These are phyloP conservation scores for Callopanchax toddi DNA, from an alignment of 2,113 vertebrate species.

Conservation along the genomic window DNA sequence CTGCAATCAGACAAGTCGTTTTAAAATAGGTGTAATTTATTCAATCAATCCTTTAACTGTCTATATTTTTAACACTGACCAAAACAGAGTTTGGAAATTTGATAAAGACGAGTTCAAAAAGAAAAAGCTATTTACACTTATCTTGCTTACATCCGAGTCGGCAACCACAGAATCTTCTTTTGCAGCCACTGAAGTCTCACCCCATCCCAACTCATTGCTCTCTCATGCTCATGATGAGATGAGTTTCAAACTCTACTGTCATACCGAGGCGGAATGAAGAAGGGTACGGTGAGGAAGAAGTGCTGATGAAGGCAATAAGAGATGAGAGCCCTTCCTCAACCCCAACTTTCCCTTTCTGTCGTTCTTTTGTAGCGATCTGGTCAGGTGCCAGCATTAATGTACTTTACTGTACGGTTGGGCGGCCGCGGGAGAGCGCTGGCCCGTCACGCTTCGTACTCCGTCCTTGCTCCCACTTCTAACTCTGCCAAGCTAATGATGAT, in stretches of 20 bases:
- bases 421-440: slow-evolving; percentile 43
- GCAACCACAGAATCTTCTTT: background rate
- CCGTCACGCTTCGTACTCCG: slow-evolving; percentile 51
- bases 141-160: too few species aligned
- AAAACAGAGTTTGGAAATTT: too few species aligned
- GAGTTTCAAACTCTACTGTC: slow-evolving; percentile 54
- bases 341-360: background rate
- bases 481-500: slow-evolving; percentile 59
- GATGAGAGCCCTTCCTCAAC: slow-evolving; percentile 17
- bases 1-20: too few species aligned
- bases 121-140: too few species aligned
- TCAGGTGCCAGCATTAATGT: slow-evolving; percentile 63
- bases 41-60: too few species aligned
- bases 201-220: background rate
- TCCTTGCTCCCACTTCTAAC: slow-evolving; percentile 60
- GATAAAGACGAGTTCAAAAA: too few species aligned
- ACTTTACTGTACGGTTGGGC: slow-evolving; percentile 50
- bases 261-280: slow-evolving; percentile 28
- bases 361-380: slow-evolving; percentile 36
- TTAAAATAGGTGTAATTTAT: too few species aligned
- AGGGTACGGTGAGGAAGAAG: slow-evolving; percentile 16
- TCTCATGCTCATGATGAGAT: slow-evolving; percentile 35
- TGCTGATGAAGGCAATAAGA: slow-evolving; percentile 63
- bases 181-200: background rate
- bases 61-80: too few species aligned